Percentiles rank a stretch among this genome's conserved stretches.
These are phyloP conservation scores for Drosophila nikananu DNA, from an alignment of 1,140 invertebrate genomes.

Conservation along the genomic window DNA sequence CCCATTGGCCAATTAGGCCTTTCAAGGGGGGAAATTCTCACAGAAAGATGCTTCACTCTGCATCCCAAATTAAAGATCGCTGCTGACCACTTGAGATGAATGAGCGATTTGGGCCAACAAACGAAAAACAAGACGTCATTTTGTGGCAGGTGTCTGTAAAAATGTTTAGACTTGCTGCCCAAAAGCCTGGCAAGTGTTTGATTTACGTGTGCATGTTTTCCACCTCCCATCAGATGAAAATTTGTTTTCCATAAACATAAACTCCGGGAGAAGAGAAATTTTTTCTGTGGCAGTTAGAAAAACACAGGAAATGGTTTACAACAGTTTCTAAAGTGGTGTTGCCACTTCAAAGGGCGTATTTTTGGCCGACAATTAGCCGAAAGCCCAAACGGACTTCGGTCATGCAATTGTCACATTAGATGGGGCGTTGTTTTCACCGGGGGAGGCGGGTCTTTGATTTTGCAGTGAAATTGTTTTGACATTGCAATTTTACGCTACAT, in stretches of 20 bases:
- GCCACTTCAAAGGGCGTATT: constrained; percentile 58
- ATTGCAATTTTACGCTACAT: constrained; percentile 76
- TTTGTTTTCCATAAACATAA: constrained; percentile 72
- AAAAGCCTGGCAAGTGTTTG: constrained; percentile 68
- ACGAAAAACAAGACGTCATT: constrained; percentile 77
- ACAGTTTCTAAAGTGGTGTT: constrained; percentile 53
- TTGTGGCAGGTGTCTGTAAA: constrained; percentile 82
- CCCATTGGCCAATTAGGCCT: constrained; percentile 65
- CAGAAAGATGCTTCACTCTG: not conserved
- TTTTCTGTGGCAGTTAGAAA: constrained; percentile 49
- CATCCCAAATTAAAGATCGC: constrained; percentile 6
- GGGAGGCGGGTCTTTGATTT: constrained; percentile 42
- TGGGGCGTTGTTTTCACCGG: constrained; percentile 5
- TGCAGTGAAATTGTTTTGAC: constrained; percentile 54
- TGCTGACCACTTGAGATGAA: constrained; percentile 79
- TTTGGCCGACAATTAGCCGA: constrained; percentile 74
- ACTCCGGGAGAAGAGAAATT: constrained; percentile 43
- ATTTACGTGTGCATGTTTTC: constrained; percentile 55
- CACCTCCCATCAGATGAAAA: constrained; percentile 23
- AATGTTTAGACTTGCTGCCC: constrained; percentile 75
- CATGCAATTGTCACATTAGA: constrained; percentile 78
- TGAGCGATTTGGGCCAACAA: constrained; percentile 75
- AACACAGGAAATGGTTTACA: constrained; percentile 73
- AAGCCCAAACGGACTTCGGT: constrained; percentile 48
- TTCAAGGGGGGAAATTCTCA: constrained; percentile 9